Evolutionary conservation across 2,113 vertebrate species (phyloP), one percentile per base, ranked within the genome.

Genomic region (Rhipidura dahli): DNA sequence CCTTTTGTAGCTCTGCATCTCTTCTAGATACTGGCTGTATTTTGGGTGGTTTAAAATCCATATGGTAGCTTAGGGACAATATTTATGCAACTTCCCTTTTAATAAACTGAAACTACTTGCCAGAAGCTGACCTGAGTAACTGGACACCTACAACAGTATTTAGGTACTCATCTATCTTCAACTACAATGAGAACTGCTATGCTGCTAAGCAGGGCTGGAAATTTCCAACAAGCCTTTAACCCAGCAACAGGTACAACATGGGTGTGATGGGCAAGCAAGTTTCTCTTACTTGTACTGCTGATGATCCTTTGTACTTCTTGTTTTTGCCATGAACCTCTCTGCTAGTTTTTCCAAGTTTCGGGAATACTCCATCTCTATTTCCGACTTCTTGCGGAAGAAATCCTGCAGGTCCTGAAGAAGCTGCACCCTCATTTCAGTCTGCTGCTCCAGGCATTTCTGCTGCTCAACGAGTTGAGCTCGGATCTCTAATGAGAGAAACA

Each of bases 291-390:
- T 99, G 97, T 99, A 99, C 82, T 99, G 99, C 66, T 99, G 99
- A 96, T 99, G 99, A 85, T 99, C 99, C 93, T 99, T 99, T 40
- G 99, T 99, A 97, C 99, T 99, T 97, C 99, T 98, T 23, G 99
- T 99, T 98, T 99, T 99, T 27, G 99, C 99, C 99, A 99, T 99
- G 97, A 99, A 99, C 87, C 99, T 99, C 80, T 99, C 99, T 3
- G 99, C 99, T 94, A 99, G 95, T 85, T 99, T 99, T 97, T 99
- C 99, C 88, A 99, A 94, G 96, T 99, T 99, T 70, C 99, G 98
- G 51, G 99, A 99, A 95, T 99, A 99, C 69, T 99, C 99, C 56
- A 99, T 99, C 97, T 99, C 99, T 86, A 99, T 99, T 97, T 99
- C 99, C 0, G 99, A 98, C 96, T 99, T 99, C 97, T 99, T 99